A percentile compares a stretch with the other conserved stretches of the same genome.
Evolutionary conservation across 2,113 vertebrate species (phyloP).

Genomic region (Apodemus speciosus): DNA sequence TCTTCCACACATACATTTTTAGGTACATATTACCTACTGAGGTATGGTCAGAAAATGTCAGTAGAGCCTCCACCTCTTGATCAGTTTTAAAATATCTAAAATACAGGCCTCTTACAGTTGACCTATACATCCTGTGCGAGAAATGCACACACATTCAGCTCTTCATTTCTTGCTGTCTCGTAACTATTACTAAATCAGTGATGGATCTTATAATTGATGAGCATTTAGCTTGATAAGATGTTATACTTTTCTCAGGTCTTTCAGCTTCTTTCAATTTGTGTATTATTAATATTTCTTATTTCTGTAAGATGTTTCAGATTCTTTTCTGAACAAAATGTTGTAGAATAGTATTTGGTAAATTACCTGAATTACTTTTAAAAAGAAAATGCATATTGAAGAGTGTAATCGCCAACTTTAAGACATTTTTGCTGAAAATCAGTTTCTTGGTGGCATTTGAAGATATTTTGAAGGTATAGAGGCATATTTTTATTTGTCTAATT

Average conservation of each 20-base stretch:
- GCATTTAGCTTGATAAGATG: background rate
- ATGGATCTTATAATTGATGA: background rate
- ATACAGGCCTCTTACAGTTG: background rate
- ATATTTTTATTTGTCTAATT: background rate
- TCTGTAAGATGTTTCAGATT: conserved; percentile 47
- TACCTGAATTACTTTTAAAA: conserved; percentile 49
- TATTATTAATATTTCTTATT: background rate
- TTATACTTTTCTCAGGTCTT: background rate
- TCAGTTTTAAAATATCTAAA: conserved; percentile 22
- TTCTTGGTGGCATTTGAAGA: conserved; percentile 10
- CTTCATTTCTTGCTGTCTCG: background rate
- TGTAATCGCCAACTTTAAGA: conserved; percentile 32
- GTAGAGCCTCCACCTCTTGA: background rate
- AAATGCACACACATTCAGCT: background rate
- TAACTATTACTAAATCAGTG: conserved; percentile 12
- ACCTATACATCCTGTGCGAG: background rate
- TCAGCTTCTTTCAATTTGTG: background rate
- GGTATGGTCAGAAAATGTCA: background rate
- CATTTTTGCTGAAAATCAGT: conserved; percentile 16
- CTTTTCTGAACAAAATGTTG: conserved; percentile 10
- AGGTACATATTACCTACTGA: background rate
- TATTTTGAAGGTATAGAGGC: background rate
- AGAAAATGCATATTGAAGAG: background rate
- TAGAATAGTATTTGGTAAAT: conserved; percentile 28
- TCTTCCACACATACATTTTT: background rate